phyloP scores from a whole-genome alignment of 2,113 vertebrate genomes.

The Himantopus leucocephalus region DNA sequence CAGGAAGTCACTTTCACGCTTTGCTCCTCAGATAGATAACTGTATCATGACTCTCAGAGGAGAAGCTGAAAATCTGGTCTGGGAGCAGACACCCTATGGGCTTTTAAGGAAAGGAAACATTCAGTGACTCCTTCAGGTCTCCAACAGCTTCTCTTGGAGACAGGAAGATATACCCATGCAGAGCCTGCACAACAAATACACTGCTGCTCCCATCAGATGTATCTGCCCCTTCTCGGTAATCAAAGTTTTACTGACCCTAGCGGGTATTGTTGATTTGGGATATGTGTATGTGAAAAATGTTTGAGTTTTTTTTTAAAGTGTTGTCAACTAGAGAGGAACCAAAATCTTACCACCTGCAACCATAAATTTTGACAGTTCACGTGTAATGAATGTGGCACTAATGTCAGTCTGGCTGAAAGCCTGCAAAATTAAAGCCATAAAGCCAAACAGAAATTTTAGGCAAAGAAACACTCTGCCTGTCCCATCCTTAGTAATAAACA shows the following conservation, averaged over 20 bases:
- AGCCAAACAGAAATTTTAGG: neutral
- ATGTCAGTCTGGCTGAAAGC: neutral
- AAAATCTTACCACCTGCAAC: neutral
- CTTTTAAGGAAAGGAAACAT: neutral
- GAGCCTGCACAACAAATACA: neutral
- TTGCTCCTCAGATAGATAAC: neutral
- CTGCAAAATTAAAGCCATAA: neutral
- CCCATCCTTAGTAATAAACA: neutral
- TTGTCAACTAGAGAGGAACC: neutral
- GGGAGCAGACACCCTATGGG: neutral
- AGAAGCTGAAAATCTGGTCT: neutral
- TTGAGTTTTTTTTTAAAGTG: neutral
- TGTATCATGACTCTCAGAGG: neutral
- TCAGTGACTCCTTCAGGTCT: neutral
- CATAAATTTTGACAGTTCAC: neutral
- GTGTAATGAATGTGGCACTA: neutral
- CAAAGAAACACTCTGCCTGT: neutral
- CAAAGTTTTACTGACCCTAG: neutral
- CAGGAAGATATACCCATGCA: neutral
- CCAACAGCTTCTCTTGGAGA: neutral
- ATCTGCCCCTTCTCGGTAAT: neutral
- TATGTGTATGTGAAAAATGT: neutral
- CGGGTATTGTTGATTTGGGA: neutral
- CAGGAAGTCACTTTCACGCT: conserved; percentile 15
- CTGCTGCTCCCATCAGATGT: neutral